phyloP scores from a whole-genome alignment of 2,888 invertebrate genomes.

The Erynnis tages region DNA sequence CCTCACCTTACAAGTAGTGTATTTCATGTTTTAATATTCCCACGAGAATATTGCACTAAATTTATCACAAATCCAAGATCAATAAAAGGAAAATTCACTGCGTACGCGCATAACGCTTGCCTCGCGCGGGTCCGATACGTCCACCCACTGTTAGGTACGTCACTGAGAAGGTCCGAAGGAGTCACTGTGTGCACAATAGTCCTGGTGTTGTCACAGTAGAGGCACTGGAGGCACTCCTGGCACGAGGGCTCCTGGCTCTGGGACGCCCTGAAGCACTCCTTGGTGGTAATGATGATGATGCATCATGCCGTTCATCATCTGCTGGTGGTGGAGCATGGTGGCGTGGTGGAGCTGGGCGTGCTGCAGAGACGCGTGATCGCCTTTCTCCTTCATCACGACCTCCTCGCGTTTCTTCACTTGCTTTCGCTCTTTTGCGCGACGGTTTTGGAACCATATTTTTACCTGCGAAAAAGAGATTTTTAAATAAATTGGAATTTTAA shows the following conservation, averaged over 20 bases:
- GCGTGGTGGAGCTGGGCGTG: conserved; percentile 78
- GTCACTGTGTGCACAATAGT: conserved; percentile 56
- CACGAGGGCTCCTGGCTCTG: conserved; percentile 72
- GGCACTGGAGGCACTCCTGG: conserved; percentile 72
- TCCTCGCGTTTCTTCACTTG: conserved; percentile 92
- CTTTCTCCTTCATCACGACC: conserved; percentile 83
- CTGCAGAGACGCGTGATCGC: conserved; percentile 73
- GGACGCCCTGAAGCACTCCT: conserved; percentile 75
- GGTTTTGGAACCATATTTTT: conserved; percentile 94
- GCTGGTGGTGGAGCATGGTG: conserved; percentile 78
- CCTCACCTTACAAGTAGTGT: conserved; percentile 19
- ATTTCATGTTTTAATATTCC: conserved; percentile 44
- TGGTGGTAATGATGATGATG: conserved; percentile 78
- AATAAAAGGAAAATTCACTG: conserved; percentile 31
- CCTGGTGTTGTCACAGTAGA: conserved; percentile 75
- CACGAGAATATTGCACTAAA: conserved; percentile 62
- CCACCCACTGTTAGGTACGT: conserved; percentile 9
- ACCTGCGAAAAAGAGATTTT: conserved; percentile 78
- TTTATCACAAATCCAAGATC: conserved; percentile 57
- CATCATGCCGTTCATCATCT: conserved; percentile 80
- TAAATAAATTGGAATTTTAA: no score
- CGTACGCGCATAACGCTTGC: conserved; percentile 30
- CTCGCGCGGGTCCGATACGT: conserved; percentile 12
- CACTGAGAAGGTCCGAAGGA: conserved; percentile 34
- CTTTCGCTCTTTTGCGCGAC: conserved; percentile 96